Base-by-base conservation (phyloP, 1,140 invertebrate genomes). In the Elymnias hypermnestra region DNA sequence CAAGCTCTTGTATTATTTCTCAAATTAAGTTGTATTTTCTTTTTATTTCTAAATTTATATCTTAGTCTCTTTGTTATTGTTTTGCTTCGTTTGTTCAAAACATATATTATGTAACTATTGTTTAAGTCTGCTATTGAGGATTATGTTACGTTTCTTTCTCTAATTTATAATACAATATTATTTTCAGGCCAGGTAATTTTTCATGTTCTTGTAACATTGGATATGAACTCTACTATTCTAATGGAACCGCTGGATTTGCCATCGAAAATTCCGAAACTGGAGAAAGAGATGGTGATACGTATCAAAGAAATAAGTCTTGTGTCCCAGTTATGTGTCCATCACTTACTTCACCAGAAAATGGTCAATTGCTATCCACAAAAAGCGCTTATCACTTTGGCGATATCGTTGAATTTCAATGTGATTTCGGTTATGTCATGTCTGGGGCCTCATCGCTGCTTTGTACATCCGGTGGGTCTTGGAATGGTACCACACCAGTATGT, bases 231-330 rank as follows among this genome's bases (percentile, higher is more conserved):
- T 99, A 95, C 77, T 91, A 91, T 9, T 78, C 89, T 19, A 97
- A 98, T 72, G 97, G 97, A 12, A 99, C 97, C 1, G 94, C 95
- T 54, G 96, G 95, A n/a, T 98, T 93, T 57, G 66, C 84, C 14
- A 90, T 99, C 53, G 93, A 94, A 63, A 86, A 87, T 50, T 92
- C 90, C 6, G 98, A 99, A 89, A 92, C 91, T 46, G 98, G 98
- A 4, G 85, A 92, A 54, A 87, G 94, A 55, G 94, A 97, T 69
- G 94, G 95, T 2, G 97, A 99, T 81, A 89, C 91, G 1, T 95
- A 94, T 77, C 93, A 97, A 73, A 89, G 94, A 51, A 98, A 98
- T 73, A 98, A 98, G 87, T 97, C 96, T 9, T 98, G 96, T 82
- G 96, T 98, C 19, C 94, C 94, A 0, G 89, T 97, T 1, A 95